Evolutionary conservation across 2,113 vertebrate genomes (phyloP), one percentile per base, ranked within the genome.

Genomic region (Cyanocitta stelleri): DNA sequence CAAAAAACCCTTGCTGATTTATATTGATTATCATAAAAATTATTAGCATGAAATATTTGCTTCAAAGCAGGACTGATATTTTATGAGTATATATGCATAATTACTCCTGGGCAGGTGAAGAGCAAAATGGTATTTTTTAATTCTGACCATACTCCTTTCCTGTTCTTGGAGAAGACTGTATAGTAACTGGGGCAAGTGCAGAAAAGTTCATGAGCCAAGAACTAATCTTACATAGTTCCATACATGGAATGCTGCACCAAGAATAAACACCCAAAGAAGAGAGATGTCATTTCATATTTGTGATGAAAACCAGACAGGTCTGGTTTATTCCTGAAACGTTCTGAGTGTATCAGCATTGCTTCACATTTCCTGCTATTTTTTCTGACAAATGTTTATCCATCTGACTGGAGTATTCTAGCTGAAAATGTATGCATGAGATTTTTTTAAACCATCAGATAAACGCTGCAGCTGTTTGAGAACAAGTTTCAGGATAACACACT

Each of bases 281-380:
- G 32, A 69, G 62, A 61, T n/a, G n/a, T 10, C 14, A 29, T 22
- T 83, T 59, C 10, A 5, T 3, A 39, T 11, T 44, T 0, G 0
- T 56, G 52, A 82, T 63, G 72, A 33, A 67, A 85, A 49, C 2
- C 3, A 75, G 69, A 17, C 16, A 61, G 59, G 64, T 72, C 48
- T 73, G 59, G 59, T 16, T 54, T 27, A 16, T 35, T 73, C 73
- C 30, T 52, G 84, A 44, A 54, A 55, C 54, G 16, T 48, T 64
- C 59, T 44, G 3, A 7, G 3, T 2, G 0, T 7, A 33, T 21
- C 46, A 35, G 73, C n/a, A 67, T 7, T 9, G 14, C 39, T 48
- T 78, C 75, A 4, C 4, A 1, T 23, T 76, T 48, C 80, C 87
- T 56, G 32, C 67, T 49, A 9, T 54, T 74, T 44, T 19, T 4